Conservation (phyloP, 2,113 vertebrate genomes). For the Grammomys dolichurus region DNA sequence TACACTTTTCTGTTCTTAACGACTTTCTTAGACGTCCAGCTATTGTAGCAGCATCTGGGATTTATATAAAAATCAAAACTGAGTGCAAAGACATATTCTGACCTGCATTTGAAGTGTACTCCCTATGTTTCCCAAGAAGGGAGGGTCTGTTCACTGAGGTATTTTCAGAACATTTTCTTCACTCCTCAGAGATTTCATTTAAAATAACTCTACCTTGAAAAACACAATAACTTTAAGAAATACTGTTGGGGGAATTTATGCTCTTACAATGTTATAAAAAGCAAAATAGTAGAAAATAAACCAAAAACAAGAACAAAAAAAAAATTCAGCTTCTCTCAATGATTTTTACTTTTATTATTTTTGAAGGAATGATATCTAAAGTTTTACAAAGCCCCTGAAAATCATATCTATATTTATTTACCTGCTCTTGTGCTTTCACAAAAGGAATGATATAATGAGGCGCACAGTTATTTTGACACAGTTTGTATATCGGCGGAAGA, state of each 20-base stretch:
- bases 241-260: slow-evolving; percentile 8
- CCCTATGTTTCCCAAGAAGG: slow-evolving; percentile 41
- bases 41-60: slow-evolving; percentile 44
- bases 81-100: slow-evolving; percentile 55
- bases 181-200: slow-evolving; percentile 58
- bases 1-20: slow-evolving; percentile 52
- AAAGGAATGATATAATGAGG: slow-evolving; percentile 43
- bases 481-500: slow-evolving; percentile 31
- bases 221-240: slow-evolving; percentile 10
- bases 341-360: slow-evolving; percentile 36
- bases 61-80: slow-evolving; percentile 68
- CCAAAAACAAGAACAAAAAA: not conserved
- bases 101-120: slow-evolving; percentile 60
- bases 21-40: slow-evolving; percentile 6
- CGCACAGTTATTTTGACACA: slow-evolving; percentile 34
- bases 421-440: not conserved
- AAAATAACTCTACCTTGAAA: slow-evolving; percentile 69
- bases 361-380: not conserved
- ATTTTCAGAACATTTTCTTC: slow-evolving; percentile 58
- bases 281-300: slow-evolving; percentile 33
- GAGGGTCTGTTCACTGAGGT: slow-evolving; percentile 24
- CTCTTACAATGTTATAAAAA: not conserved
- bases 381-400: slow-evolving; percentile 27
- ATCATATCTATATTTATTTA: slow-evolving; percentile 17
- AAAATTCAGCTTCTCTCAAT: not conserved